These are phyloP conservation scores for Amphipoea oculea DNA, from an alignment of 2,888 invertebrate species.

Conservation along the genomic window DNA sequence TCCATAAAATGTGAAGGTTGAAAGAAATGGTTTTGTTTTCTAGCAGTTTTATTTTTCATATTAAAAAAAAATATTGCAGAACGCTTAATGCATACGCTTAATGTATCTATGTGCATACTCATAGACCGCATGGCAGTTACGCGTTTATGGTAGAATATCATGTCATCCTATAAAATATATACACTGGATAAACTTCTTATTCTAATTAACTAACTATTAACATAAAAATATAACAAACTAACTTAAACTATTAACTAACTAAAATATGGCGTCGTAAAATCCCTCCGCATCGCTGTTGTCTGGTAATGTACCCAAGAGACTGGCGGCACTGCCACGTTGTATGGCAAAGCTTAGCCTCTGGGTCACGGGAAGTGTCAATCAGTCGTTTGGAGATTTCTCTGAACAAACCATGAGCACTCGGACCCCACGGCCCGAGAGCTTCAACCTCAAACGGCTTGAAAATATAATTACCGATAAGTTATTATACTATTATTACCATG, in stretches of 20 bases:
- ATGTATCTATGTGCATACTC: not conserved
- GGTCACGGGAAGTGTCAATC: not conserved
- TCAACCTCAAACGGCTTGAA: not conserved
- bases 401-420: not conserved
- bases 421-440: no score
- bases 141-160: no score
- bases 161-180: not conserved
- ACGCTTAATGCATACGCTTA: no score
- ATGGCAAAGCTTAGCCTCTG: not conserved
- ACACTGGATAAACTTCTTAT: no score
- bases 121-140: no score
- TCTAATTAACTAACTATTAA: no score
- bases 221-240: not conserved
- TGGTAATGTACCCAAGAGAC: no score
- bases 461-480: not conserved
- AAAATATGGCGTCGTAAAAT: not conserved
- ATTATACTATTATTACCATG: no score
- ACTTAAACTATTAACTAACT: not conserved
- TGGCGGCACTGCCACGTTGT: not conserved
- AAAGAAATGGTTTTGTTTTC: not conserved
- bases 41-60: not conserved
- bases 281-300: not conserved
- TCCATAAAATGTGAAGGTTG: slow-evolving; percentile 20
- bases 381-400: not conserved
- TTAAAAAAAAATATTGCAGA: not conserved